Percentiles rank a stretch among this genome's conserved stretches.
Evolutionary conservation across 2,888 invertebrate genomes (phyloP).

Genomic region (Cantharis nigra): DNA sequence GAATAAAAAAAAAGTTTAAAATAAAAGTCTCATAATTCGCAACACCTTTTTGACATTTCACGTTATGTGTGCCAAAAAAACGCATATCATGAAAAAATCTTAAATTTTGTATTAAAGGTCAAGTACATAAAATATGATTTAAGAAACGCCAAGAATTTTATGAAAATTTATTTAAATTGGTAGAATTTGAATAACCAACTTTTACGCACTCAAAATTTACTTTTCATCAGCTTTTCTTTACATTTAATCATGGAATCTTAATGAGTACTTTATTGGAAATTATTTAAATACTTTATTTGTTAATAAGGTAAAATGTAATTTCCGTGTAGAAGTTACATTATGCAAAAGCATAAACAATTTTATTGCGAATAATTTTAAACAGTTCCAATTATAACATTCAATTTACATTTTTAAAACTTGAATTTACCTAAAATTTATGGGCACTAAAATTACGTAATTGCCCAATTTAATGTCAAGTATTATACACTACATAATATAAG

Average conservation of each 20-base stretch:
- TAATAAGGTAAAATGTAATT: neutral
- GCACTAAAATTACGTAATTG: neutral
- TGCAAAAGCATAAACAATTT: neutral
- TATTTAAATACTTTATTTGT: neutral
- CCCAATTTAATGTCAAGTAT: neutral
- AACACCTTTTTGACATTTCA: neutral
- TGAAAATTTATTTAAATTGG: neutral
- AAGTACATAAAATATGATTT: neutral
- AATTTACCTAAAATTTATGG: neutral
- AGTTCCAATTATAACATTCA: neutral
- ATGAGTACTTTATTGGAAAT: neutral
- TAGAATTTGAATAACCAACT: neutral
- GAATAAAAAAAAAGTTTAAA: constrained; percentile 28
- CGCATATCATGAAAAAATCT: neutral
- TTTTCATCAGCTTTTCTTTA: neutral
- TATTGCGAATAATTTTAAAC: neutral
- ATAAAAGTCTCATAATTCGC: neutral
- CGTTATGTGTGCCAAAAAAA: neutral
- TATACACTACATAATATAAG: too few relatives aligned
- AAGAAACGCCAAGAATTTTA: neutral
- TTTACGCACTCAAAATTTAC: neutral
- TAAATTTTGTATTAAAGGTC: neutral
- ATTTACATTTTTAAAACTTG: neutral
- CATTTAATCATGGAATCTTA: neutral
- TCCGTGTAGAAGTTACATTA: neutral